Base-by-base conservation (phyloP, 2,113 vertebrate species). In the Maccullochella peelii region DNA sequence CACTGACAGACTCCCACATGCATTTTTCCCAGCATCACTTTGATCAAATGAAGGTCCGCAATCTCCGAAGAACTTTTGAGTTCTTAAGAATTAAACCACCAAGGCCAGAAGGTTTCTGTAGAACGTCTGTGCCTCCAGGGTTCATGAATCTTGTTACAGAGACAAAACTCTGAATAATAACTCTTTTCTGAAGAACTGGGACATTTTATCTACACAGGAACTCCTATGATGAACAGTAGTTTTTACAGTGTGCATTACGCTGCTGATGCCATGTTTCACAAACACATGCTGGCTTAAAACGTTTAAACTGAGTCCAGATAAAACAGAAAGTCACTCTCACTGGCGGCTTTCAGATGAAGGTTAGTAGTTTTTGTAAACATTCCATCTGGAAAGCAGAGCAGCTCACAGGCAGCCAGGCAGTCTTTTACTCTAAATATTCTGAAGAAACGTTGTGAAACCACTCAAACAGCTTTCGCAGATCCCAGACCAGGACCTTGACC, bases 321-420 rank as follows among this genome's bases (percentile, higher is more conserved):
- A 14, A 66, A 25, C 40, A 25, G 11, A 23, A 7, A 20, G 30
- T 11, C 18, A 1, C 4, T 50, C 66, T 3, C 42, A 33, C 66
- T 3, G 44, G 16, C 8, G 47, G 3, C 23, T 25, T 9, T 18
- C 10, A 16, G 23, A 33, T 8, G 30, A n/a, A 40, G 2, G 9
- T 42, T 3, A 1, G 2, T 16, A 3, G 38, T 16, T 75, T 16
- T n/a, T 20, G 10, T 3, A 20, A 30, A 30, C 33, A n/a, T 25
- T 58, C 25, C 75, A 78, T 78, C 25, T 78, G 63, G 75, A 55
- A 6, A 30, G 6, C 50, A 67, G 62, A 67, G 70, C 33, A 0
- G 47, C 25, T 50, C n/a, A 3, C 44, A 47, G 44, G 47, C 27
- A 15, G 30, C 16, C 10, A 62, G 30, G 8, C 15, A 8, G 44